Conservation (phyloP, 1,140 invertebrate genomes). For the Heliconius nattereri region DNA sequence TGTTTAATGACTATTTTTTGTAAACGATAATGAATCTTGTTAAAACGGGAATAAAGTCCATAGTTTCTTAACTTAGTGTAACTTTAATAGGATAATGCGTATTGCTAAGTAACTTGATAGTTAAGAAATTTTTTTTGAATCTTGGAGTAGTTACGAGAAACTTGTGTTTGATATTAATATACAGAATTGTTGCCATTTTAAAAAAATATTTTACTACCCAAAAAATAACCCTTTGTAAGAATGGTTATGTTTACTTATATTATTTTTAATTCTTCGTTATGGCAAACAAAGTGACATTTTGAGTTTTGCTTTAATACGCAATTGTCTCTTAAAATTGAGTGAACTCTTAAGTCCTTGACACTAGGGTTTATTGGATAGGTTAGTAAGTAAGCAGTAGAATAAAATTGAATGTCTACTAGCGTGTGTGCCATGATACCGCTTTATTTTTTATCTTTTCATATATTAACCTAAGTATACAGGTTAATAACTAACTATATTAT, state of each 20-base stretch:
- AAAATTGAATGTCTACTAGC: too few species aligned
- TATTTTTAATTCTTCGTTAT: too few species aligned
- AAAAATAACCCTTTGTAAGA: too few species aligned
- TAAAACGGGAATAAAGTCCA: background rate
- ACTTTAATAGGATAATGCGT: conserved; percentile 14
- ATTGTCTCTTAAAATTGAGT: too few species aligned
- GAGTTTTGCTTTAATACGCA: too few species aligned
- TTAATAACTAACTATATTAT: background rate
- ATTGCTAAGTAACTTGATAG: conserved; percentile 1
- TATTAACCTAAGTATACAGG: background rate
- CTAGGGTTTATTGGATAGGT: too few species aligned
- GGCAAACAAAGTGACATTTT: too few species aligned
- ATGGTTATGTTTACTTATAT: too few species aligned
- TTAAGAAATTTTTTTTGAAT: background rate
- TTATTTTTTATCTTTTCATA: background rate
- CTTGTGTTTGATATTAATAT: background rate
- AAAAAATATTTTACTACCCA: too few species aligned
- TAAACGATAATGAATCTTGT: background rate
- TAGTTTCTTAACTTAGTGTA: background rate
- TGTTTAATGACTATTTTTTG: background rate
- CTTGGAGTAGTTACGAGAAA: background rate
- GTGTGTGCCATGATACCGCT: background rate
- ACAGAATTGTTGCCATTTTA: background rate
- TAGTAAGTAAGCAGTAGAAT: too few species aligned
- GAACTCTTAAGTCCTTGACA: too few species aligned